Evolutionary conservation across 2,888 invertebrate genomes (phyloP).

Genomic region (Oscheius myriophilus): DNA sequence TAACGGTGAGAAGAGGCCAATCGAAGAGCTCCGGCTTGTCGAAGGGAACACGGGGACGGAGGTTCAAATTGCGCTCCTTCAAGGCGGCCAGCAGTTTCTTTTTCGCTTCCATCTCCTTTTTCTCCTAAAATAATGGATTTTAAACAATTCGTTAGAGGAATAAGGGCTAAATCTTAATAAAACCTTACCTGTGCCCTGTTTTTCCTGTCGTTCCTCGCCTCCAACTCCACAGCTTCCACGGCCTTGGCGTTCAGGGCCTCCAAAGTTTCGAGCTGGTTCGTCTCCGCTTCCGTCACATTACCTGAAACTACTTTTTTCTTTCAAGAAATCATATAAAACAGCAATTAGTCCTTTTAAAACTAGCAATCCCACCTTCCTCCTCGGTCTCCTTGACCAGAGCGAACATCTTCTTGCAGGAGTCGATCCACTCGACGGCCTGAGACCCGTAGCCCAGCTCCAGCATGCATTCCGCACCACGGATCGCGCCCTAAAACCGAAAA

Average conservation of each 20-base stretch:
- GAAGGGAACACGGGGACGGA: slow-evolving; percentile 58
- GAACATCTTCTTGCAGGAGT: slow-evolving; percentile 39
- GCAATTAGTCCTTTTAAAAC: no score
- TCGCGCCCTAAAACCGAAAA: slow-evolving; percentile 82
- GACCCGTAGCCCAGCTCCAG: slow-evolving; percentile 56
- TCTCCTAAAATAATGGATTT: slow-evolving; percentile 34
- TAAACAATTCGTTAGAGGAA: no score
- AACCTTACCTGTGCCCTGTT: slow-evolving; percentile 26
- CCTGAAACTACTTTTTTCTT: no score
- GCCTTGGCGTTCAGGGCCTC: slow-evolving; percentile 43
- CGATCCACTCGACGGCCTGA: slow-evolving; percentile 60
- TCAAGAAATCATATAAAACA: no score
- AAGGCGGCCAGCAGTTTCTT: slow-evolving; percentile 73
- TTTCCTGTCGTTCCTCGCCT: slow-evolving; percentile 49
- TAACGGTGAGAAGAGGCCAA: slow-evolving; percentile 51
- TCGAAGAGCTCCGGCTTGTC: slow-evolving; percentile 57
- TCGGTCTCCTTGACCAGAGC: slow-evolving; percentile 46
- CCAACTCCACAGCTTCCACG: slow-evolving; percentile 33
- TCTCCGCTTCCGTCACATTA: slow-evolving; percentile 43
- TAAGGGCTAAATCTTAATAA: no score
- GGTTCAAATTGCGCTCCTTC: slow-evolving; percentile 72
- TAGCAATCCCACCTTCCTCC: slow-evolving; percentile 31
- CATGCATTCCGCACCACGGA: slow-evolving; percentile 71
- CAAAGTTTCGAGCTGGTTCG: slow-evolving; percentile 41
- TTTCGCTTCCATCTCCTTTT: slow-evolving; percentile 73